Conservation (phyloP, 2,113 vertebrate genomes). For the Thunnus maccoyii region DNA sequence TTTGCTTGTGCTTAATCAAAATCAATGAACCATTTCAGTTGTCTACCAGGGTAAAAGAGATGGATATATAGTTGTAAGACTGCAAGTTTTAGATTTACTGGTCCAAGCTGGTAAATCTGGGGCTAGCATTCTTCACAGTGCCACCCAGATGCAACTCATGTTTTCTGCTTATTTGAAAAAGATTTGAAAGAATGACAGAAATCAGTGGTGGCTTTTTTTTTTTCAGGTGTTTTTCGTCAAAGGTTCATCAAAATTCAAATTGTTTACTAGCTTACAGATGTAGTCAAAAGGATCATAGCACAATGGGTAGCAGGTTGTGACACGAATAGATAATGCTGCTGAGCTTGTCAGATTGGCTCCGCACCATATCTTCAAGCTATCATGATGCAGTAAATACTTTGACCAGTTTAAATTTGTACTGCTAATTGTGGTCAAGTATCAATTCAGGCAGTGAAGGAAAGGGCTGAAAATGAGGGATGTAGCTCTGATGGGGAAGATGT, state of each 20-base stretch:
- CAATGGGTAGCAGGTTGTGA: constrained; percentile 15
- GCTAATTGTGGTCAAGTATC: constrained; percentile 1
- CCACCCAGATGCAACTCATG: constrained; percentile 11
- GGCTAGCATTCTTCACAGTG: not conserved
- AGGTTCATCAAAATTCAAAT: constrained; percentile 10
- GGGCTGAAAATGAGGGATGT: constrained; percentile 10
- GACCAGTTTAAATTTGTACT: not conserved
- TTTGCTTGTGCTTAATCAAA: constrained; percentile 62
- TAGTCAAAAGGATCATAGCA: constrained; percentile 27
- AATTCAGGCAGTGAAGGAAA: not conserved
- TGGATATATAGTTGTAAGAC: constrained; percentile 6
- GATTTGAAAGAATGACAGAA: constrained; percentile 25
- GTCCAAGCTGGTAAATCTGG: not conserved
- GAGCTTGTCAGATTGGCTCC: constrained; percentile 4
- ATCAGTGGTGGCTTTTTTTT: constrained; percentile 13
- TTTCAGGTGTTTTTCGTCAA: constrained; percentile 8
- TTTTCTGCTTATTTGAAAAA: not conserved
- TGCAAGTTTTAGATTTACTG: not conserved
- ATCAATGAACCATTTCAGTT: constrained; percentile 43
- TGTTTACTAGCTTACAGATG: constrained; percentile 31
- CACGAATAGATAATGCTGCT: not conserved
- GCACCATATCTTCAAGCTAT: not conserved
- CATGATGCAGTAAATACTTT: constrained; percentile 28
- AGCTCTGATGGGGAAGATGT: constrained; percentile 5
- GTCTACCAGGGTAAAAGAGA: constrained; percentile 66